Base-by-base conservation (phyloP, 2,113 vertebrate genomes). In the Mastomys natalensis region DNA sequence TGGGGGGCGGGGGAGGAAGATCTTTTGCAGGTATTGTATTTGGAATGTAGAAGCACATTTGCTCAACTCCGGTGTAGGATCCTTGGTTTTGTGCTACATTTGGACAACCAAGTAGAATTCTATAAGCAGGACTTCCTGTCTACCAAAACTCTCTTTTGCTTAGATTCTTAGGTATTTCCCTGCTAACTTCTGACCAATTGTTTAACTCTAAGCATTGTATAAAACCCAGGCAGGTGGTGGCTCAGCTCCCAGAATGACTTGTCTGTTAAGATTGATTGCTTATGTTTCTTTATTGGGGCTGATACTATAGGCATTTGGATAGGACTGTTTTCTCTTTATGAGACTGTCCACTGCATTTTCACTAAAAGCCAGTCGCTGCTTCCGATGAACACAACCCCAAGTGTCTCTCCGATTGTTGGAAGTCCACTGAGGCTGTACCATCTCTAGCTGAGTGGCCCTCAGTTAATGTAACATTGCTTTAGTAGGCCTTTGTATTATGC, bases 371-470 rank as follows among this genome's bases (percentile, higher is more conserved):
- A 16, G 62, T 22, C 9, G 72, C 2, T 31, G 1, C 19, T 5
- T 78, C 45, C 1, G 68, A 9, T 58, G 62, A 66, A 31, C 24
- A 64, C 48, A 81, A 31, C 8, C 4, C 37, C 92, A 93, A 89
- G 66, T 45, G n/a, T 37, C 8, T 29, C 62, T 34, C 1, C 3
- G 12, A 34, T 51, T 90, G 66, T n/a, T 60, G 51, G 55, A 93
- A 84, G 43, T 5, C 45, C 3, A 1, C 0, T 16, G 17, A 43
- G 5, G 31, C 7, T 15, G 43, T 13, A 22, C 5, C 13, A 2
- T 24, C 9, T 10, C 21, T 11, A 13, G 16, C 6, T 26, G n/a
- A 76, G 66, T 82, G 34, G 70, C 10, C 48, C 45, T 15, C 34
- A 24, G 37, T n/a, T 76, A 31, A 19, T 13, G 45, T 0, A 53